Evolutionary conservation across 2,888 invertebrate species (phyloP), one percentile per base, ranked within the genome.

Genomic region (Agriopis aurantiaria): DNA sequence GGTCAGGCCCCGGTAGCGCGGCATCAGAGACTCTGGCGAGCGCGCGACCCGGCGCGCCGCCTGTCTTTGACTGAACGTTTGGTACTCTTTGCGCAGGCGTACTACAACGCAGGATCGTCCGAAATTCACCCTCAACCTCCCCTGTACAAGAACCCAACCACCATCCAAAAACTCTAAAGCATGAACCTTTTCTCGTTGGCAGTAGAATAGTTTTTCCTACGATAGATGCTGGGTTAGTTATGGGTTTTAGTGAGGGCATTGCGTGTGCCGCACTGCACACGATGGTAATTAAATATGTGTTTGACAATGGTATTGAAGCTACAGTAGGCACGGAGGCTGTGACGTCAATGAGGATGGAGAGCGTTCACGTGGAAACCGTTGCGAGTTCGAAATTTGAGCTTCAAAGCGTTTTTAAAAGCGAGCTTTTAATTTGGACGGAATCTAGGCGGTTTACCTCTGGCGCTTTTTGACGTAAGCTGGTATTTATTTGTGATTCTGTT

Each of bases 11-110:
- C 82, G 88, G 91, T 91, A 89, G 78, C 88, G 89, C 68, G 81
- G 76, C 86, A 88, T 83, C 87, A 88, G 82, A 87, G 83, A 84
- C 95, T 95, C 95, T 87, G 95, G 92, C 95, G 95, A 85, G 91
- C 95, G 88, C 94, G 95, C 90, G 90, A 95, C 80, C 93, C 93
- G 87, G 94, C 95, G 85, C 95, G 95, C 89, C 95, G 95, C 88
- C 93, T 87, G 81, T 84, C 85, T 91, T 87, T 88, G 86, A 92
- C 89, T 91, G 89, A 88, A 86, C 85, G 86, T 81, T 88, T 84
- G 79, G 85, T 76, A 78, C 79, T 79, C 85, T 86, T 86, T 83
- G 91, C 93, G 93, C 93, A 93, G 77, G 92, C 92, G 92, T 88
- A 82, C 71, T 86, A 80, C 78, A 80, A 84, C 82, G 79, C 89